Evolutionary conservation across 1,140 invertebrate species (phyloP), one percentile per base, ranked within the genome.

Genomic region (Achatina immaculata): DNA sequence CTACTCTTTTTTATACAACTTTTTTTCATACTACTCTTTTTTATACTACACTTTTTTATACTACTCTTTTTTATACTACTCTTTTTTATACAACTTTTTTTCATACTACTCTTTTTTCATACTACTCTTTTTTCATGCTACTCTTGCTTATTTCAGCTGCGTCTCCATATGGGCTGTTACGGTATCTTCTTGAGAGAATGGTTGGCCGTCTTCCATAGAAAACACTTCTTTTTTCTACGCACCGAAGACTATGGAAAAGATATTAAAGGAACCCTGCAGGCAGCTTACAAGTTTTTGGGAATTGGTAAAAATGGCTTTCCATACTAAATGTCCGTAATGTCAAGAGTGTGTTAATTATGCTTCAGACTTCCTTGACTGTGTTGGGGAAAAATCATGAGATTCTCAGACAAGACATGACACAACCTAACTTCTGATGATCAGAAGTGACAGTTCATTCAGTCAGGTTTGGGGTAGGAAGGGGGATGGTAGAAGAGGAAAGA

Each of bases 141-240:
- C 34, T 3, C 4, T n/a, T 71, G 75, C 65, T 0, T 74, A 9
- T 78, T 66, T 1, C 77, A 84, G 83, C 48, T 80, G 36, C 69
- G 81, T 21, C 31, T 84, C 0, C 81, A 82, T 45, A 74, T 77
- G 68, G 75, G 78, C 66, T 82, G 80, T 66, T 84, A 84, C 51
- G 69, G 73, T 0, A 78, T 84, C 4, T 84, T 77, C 71, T 62
- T 82, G n/a, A 65, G 75, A n/a, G 83, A 84, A 40, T 84, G 83
- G 83, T 34, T 84, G 51, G 40, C 73, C 14, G 83, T 84, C 36
- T 84, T 84, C 72, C 76, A 76, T n/a, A 76, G 71, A 69, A 81
- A 76, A 51, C 58, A 79, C 40, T 81, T 83, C 77, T 45, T 83
- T 34, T 66, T 83, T 40, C 28, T 83, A 21, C 69, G 83, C 0